Conservation (phyloP, 2,888 invertebrate genomes). For the Carabus problematicus region DNA sequence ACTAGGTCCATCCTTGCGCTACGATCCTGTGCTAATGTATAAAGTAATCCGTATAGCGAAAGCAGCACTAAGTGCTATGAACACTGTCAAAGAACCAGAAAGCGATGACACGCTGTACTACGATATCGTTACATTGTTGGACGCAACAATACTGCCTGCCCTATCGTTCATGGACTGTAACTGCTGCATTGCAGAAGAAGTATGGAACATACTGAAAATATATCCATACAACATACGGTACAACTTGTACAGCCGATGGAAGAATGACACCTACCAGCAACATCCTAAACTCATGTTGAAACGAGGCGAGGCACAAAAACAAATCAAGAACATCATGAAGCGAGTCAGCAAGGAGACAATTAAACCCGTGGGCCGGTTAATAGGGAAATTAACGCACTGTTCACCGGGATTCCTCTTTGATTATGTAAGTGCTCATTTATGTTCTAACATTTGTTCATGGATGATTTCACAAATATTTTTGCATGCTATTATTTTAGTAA, state of each 20-base stretch:
- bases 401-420: slow-evolving; percentile 96
- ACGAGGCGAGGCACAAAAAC: slow-evolving; percentile 86
- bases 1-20: slow-evolving; percentile 87
- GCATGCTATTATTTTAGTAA: no score
- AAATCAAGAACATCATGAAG: slow-evolving; percentile 96
- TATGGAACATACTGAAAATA: slow-evolving; percentile 87
- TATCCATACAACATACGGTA: slow-evolving; percentile 86
- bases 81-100: slow-evolving; percentile 49
- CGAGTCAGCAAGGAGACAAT: slow-evolving; percentile 98
- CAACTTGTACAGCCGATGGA: slow-evolving; percentile 95
- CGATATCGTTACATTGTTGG: slow-evolving; percentile 85
- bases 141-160: slow-evolving; percentile 88
- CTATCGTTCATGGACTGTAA: slow-evolving; percentile 92
- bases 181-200: slow-evolving; percentile 94
- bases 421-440: slow-evolving; percentile 75
- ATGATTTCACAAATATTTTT: no score
- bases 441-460: no score
- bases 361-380: slow-evolving; percentile 92
- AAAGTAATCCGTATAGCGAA: slow-evolving; percentile 73
- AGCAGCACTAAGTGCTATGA: slow-evolving; percentile 50
- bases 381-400: slow-evolving; percentile 96
- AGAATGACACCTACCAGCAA: slow-evolving; percentile 83
- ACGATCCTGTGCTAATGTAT: slow-evolving; percentile 88
- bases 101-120: slow-evolving; percentile 72
- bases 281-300: slow-evolving; percentile 86